These are phyloP conservation scores for Perca schrenkii DNA, from an alignment of 2,113 vertebrate species.

Conservation along the genomic window DNA sequence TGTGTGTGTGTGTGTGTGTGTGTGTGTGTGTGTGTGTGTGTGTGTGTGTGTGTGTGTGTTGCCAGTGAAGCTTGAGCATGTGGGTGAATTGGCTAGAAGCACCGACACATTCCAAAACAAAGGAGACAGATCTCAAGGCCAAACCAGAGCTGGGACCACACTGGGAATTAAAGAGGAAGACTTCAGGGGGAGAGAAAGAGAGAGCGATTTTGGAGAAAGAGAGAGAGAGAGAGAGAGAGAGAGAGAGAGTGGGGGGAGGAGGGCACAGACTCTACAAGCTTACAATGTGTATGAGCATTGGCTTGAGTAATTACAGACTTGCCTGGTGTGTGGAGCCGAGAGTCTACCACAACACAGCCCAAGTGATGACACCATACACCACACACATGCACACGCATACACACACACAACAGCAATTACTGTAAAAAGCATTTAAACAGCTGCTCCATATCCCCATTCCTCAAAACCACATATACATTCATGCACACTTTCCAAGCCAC, in stretches of 20 bases:
- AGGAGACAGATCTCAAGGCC: conserved; percentile 73
- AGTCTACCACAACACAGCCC: conserved; percentile 85
- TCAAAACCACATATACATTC: conserved; percentile 66
- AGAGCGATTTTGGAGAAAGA: conserved; percentile 16
- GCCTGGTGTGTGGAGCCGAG: conserved; percentile 82
- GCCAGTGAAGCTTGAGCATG: conserved; percentile 40
- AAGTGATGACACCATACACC: conserved; percentile 78
- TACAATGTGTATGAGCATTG: conserved; percentile 73
- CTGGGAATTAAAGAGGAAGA: conserved; percentile 71
- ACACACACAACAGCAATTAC: conserved; percentile 58
- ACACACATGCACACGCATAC: conserved; percentile 44
- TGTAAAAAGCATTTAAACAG: conserved; percentile 80
- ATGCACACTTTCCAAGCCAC: conserved; percentile 68
- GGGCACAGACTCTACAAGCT: conserved; percentile 71
- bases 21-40: conserved; percentile 20
- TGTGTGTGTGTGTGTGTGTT: conserved; percentile 31
- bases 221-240: conserved; percentile 10
- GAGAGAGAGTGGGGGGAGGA: not conserved
- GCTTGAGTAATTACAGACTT: conserved; percentile 82
- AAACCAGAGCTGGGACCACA: conserved; percentile 73
- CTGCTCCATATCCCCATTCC: conserved; percentile 69
- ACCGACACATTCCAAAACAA: conserved; percentile 68
- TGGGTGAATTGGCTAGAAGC: conserved; percentile 53
- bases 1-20: conserved; percentile 45
- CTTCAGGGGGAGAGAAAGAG: conserved; percentile 52